Evolutionary conservation across 2,113 vertebrate species (phyloP), one percentile per base, ranked within the genome.

Genomic region (Mungos mungo): DNA sequence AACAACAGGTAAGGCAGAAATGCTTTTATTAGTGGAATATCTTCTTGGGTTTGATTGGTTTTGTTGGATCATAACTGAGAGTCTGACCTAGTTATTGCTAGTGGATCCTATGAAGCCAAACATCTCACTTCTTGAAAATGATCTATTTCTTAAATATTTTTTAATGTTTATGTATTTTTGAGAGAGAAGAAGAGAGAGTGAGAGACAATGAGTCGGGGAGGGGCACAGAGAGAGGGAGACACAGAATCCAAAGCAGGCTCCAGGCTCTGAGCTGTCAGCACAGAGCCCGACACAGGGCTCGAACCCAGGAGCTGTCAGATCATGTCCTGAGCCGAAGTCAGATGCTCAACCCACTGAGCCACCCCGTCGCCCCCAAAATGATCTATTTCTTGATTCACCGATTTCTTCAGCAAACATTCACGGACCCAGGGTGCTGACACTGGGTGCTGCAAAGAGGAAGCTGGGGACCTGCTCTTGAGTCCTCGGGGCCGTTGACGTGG

Each of bases 401-500:
- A 21, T 11, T 41, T 41, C 41, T n/a, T 29, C 2, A 7, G 8
- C 23, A 5, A 38, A 10, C 29, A 11, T 2, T 66, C 4, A 0
- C 0, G 14, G 41, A 2, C 1, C 2, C 5, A 4, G 3, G 14
- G 23, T 23, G 25, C 31, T 41, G 5, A 29, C 1, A 29, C 29
- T 35, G 27, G 18, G 12, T 19, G n/a, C 54, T 9, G 2, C 0
- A 7, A 23, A 33, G 33, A 7, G 4, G 2, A 29, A 10, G 5
- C 33, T 13, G 5, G 3, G 6, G 31, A 23, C 10, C 16, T 0
- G 1, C 33, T 41, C 31, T 25, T 23, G 3, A n/a, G 5, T 29
- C 15, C 7, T 1, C 18, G 13, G 1, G 6, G 23, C n/a, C 1
- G 31, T 13, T 27, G 27, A 6, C 29, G 13, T 1, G 7, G 0